Percentiles rank a stretch among this genome's conserved stretches.
These are phyloP conservation scores for Clupea harengus DNA, from an alignment of 2,113 vertebrate species.

Conservation along the genomic window DNA sequence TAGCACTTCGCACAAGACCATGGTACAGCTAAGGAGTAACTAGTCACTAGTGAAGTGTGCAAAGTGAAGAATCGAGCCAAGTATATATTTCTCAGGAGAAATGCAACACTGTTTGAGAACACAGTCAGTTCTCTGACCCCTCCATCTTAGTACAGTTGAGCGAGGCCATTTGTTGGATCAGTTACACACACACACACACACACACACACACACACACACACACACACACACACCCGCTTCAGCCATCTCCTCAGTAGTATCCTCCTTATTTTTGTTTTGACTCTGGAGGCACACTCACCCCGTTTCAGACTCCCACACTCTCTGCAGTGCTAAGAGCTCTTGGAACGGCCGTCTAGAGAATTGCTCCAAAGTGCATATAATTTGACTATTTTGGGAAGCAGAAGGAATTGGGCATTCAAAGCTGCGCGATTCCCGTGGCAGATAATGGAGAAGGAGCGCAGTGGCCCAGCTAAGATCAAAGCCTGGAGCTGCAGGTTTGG, in stretches of 20 bases:
- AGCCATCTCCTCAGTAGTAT: neutral
- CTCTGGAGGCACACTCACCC: slow-evolving; percentile 4
- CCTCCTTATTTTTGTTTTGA: slow-evolving; percentile 16
- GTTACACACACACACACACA: neutral
- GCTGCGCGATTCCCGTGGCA: neutral
- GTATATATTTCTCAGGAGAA: neutral
- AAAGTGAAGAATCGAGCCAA: neutral
- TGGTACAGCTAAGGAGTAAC: neutral
- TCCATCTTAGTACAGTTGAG: neutral
- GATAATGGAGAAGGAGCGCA: slow-evolving; percentile 11
- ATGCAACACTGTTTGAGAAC: neutral
- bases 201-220: neutral
- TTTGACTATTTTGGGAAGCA: slow-evolving; percentile 21
- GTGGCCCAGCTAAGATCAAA: neutral
- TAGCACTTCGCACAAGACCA: neutral
- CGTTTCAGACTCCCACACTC: slow-evolving; percentile 12
- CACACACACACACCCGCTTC: neutral
- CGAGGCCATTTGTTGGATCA: neutral
- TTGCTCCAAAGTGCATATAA: slow-evolving; percentile 21
- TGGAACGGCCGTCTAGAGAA: slow-evolving; percentile 10
- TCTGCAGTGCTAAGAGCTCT: neutral
- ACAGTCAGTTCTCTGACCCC: neutral
- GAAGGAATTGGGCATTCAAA: slow-evolving; percentile 1
- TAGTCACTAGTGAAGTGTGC: neutral
- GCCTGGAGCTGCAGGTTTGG: neutral